These are phyloP conservation scores for Reticulitermes speratus DNA, from an alignment of 1,140 invertebrate species.

Conservation along the genomic window DNA sequence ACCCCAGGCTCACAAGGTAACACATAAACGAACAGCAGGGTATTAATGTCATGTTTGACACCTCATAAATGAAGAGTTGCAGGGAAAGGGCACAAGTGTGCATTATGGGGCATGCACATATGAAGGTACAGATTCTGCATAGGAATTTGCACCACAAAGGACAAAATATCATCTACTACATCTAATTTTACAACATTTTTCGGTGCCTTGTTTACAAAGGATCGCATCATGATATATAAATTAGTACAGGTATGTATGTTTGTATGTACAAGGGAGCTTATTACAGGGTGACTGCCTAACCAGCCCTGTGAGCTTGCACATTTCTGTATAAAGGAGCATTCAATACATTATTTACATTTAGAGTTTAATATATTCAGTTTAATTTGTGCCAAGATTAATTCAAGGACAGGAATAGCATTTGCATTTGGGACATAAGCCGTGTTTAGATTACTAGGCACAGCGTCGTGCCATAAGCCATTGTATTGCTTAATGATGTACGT, in stretches of 20 bases:
- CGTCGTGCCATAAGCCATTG: not conserved
- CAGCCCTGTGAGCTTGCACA: not conserved
- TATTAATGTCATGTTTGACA: not conserved
- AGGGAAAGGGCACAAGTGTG: not conserved
- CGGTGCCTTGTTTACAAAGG: not conserved
- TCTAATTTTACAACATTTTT: not conserved
- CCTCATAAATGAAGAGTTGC: not conserved
- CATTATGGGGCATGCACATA: not conserved
- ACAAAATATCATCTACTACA: not conserved
- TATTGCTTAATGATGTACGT: not conserved
- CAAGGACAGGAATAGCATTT: not conserved
- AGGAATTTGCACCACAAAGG: not conserved
- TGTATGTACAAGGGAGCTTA: not conserved
- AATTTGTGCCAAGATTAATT: not conserved
- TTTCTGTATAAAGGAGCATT: not conserved
- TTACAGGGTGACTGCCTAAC: not conserved
- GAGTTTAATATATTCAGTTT: not conserved
- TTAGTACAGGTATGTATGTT: not conserved
- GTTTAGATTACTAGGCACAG: not conserved
- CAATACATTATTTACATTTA: not conserved
- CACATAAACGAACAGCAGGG: not conserved
- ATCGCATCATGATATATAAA: not conserved
- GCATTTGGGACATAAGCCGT: not conserved
- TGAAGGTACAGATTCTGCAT: not conserved
- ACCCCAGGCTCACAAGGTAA: not conserved